These are phyloP conservation scores for Coenonympha glycerion DNA, from an alignment of 2,888 invertebrate species.

Conservation along the genomic window DNA sequence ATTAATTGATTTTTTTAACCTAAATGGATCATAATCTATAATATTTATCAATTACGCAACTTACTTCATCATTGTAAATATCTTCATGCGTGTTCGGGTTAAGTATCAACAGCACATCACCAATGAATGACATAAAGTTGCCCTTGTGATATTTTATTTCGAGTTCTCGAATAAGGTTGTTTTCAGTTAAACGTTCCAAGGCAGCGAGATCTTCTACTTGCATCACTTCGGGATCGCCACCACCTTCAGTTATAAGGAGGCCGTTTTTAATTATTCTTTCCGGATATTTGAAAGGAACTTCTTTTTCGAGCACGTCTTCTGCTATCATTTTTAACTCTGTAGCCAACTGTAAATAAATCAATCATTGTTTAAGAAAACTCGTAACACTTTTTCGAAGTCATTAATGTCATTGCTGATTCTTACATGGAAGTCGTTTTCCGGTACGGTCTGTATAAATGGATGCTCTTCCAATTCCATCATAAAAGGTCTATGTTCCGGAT, in stretches of 20 bases:
- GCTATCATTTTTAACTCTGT: constrained; percentile 81
- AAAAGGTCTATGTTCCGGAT: constrained; percentile 89
- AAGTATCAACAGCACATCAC: constrained; percentile 85
- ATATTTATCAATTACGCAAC: no score
- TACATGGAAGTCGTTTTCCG: constrained; percentile 87
- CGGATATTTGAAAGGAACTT: constrained; percentile 51
- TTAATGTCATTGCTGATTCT: no score
- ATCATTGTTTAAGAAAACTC: not conserved
- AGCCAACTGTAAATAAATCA: constrained; percentile 74
- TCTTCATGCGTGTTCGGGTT: constrained; percentile 86
- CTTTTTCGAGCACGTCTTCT: constrained; percentile 56
- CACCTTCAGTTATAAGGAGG: constrained; percentile 65
- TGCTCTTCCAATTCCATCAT: constrained; percentile 88
- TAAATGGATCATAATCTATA: no score
- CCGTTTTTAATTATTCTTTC: constrained; percentile 72
- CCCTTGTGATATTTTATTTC: constrained; percentile 81
- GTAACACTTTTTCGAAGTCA: no score
- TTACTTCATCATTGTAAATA: constrained; percentile 83
- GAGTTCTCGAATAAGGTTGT: constrained; percentile 80
- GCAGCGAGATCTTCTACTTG: constrained; percentile 89
- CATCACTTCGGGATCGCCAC: constrained; percentile 81
- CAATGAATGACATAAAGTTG: constrained; percentile 84
- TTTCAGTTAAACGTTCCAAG: constrained; percentile 83
- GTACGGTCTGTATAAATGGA: constrained; percentile 85
- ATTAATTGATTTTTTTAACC: not conserved